A percentile compares a stretch with the other conserved stretches of the same genome.
phyloP scores from a whole-genome alignment of 1,140 invertebrate genomes.

The Drosophila sechellia region DNA sequence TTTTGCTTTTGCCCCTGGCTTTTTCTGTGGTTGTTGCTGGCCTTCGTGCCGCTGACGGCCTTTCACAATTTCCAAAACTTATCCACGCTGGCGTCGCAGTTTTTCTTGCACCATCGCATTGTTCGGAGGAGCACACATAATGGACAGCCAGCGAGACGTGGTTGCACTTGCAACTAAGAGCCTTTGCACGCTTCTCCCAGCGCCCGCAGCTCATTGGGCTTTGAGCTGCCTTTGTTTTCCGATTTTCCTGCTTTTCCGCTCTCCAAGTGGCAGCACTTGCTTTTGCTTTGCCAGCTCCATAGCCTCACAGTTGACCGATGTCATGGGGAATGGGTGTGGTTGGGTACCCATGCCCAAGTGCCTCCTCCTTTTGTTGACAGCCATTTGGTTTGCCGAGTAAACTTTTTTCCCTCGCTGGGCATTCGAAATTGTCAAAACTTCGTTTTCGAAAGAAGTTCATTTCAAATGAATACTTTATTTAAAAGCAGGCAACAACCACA shows the following conservation, averaged over 20 bases:
- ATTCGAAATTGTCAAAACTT: conserved; percentile 5
- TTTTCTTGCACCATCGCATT: conserved; percentile 56
- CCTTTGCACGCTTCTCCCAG: conserved; percentile 31
- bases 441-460: neutral
- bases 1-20: conserved; percentile 17
- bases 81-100: conserved; percentile 65
- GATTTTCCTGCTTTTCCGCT: conserved; percentile 25
- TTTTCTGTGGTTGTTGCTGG: conserved; percentile 20
- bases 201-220: conserved; percentile 41
- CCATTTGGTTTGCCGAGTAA: conserved; percentile 15
- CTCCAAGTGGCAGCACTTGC: conserved; percentile 25
- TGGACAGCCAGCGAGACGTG: conserved; percentile 56
- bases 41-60: conserved; percentile 59
- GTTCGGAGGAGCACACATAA: conserved; percentile 57
- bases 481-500: too few species aligned
- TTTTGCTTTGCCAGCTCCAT: conserved; percentile 11
- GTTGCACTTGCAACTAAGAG: conserved; percentile 46
- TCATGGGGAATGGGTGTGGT: conserved; percentile 3
- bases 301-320: conserved; percentile 36
- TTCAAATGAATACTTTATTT: neutral
- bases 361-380: conserved; percentile 28
- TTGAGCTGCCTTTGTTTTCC: conserved; percentile 33
- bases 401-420: conserved; percentile 10
- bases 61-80: conserved; percentile 73
- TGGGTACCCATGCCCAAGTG: neutral